Base-by-base conservation (phyloP, 2,888 invertebrate genomes). In the Morpho deidamia region DNA sequence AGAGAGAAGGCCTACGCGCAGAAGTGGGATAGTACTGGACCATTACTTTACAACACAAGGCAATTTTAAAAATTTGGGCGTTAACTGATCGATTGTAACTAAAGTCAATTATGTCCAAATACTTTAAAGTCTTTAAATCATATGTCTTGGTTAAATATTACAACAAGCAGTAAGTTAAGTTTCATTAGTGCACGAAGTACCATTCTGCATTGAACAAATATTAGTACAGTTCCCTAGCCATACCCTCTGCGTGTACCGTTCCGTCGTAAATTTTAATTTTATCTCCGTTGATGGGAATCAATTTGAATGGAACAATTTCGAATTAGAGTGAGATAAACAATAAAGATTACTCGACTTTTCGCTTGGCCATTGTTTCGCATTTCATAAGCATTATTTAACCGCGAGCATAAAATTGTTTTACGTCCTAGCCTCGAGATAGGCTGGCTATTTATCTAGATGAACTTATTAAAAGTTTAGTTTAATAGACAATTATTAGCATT, bases 161-260 rank as follows among this genome's bases (percentile, higher is more conserved):
- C 23, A 23, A 2, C 23, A 23, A 23, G 23, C 3, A 23, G 4
- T 3, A 23, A 23, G 23, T 23, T 23, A 5, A 23, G 23, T 23
- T 23, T 23, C 23, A 23, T 23, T 23, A 23, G 23, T 23, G 23
- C 23, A 68, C 59, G 11, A 67, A 68, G 67, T 70, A 72, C 72
- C 71, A 77, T 81, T 77, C 76, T 76, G 79, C 81, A 79, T 81
- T 77, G 76, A 77, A 76, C 76, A 74, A 77, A 76, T 76, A 77
- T 73, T 76, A 72, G 72, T 78, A 74, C 75, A 72, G 78, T 74
- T 74, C 64, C 68, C 69, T 65, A 23, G 11, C 59, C 23, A 60
- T 65, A 65, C 67, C 23, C 68, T 67, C 61, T 61, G 63, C 56
- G 66, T 76, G 67, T 81, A 80, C 84, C 83, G 84, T 83, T 85